Evolutionary conservation across 1,140 invertebrate species (phyloP), one percentile per base, ranked within the genome.

Genomic region (Orussus abietinus): DNA sequence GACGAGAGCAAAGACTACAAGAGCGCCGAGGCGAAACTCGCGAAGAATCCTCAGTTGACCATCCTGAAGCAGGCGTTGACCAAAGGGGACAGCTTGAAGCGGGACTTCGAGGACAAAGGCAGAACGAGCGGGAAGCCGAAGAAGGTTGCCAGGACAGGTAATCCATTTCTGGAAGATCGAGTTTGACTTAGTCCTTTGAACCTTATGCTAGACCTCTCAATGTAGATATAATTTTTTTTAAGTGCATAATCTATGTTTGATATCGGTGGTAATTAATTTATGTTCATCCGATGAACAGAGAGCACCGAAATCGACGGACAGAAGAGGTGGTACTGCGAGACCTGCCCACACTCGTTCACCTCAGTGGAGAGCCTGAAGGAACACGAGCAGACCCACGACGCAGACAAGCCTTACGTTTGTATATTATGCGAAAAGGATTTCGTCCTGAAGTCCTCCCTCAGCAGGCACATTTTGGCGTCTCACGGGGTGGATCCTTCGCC

Each of bases 351-450:
- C 20, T 60, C 50, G 39, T 74, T 71, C 20, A 51, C 50, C 0
- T 62, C 66, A 0, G 44, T 63, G 4, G 66, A 70, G 4, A 55
- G 52, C 25, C 38, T 73, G 4, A 68, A 64, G 20, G 57, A 71
- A 4, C 69, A 73, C 26, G 68, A 72, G 39, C 34, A 43, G 2
- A 54, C 31, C 5, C 70, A 74, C 20, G 61, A 70, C n/a, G 51
- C 49, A 3, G 63, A 67, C 11, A 69, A 70, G 28, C 69, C 69
- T 3, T 75, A 52, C 41, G 43, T 67, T 22, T 76, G 75, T 39
- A 51, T 75, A 36, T 33, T 76, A 0, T 76, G 75, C 40, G 64
- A 72, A 37, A 69, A 74, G 43, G 62, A 65, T 45, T 75, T 76
- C 36, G 58, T 53, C 1, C 19, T 68, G 4, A 70, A 71, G 35